Evolutionary conservation across 1,140 invertebrate species (phyloP).

Genomic region (Macrostomum lignano): DNA sequence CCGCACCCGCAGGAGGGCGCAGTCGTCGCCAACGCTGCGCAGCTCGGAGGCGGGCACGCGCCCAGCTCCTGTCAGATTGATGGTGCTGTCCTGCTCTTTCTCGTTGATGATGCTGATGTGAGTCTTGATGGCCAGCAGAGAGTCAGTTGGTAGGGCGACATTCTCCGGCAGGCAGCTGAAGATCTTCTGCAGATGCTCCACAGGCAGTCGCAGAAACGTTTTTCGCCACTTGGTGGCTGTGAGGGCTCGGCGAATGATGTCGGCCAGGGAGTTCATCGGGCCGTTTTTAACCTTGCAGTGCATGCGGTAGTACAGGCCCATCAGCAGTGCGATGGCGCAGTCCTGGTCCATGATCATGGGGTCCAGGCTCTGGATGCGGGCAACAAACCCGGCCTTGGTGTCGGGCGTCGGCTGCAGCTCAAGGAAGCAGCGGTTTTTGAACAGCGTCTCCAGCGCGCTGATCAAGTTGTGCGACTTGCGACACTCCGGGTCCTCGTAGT

Average conservation of each 20-base stretch:
- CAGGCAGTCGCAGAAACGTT: neutral
- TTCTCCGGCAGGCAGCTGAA: no score
- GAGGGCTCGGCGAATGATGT: conserved; percentile 1
- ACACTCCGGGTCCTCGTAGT: neutral
- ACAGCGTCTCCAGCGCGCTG: neutral
- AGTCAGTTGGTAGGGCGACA: no score
- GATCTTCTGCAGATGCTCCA: neutral
- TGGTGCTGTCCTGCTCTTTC: no score
- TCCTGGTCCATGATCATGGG: no score
- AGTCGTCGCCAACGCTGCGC: no score
- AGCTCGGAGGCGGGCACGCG: no score
- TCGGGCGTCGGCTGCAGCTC: neutral
- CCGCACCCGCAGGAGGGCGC: no score
- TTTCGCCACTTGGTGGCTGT: neutral
- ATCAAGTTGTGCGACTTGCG: neutral
- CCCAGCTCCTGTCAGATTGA: no score
- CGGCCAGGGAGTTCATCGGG: neutral
- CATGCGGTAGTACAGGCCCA: neutral
- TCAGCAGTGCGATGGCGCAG: neutral
- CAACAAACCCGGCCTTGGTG: neutral
- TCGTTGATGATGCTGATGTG: no score
- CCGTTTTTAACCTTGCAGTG: neutral
- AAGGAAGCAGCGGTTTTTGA: neutral
- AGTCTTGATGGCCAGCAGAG: no score
- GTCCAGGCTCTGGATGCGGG: neutral